Percentiles rank a stretch among this genome's conserved stretches.
Evolutionary conservation across 2,888 invertebrate genomes (phyloP).

Genomic region (Eupithecia exiguata): DNA sequence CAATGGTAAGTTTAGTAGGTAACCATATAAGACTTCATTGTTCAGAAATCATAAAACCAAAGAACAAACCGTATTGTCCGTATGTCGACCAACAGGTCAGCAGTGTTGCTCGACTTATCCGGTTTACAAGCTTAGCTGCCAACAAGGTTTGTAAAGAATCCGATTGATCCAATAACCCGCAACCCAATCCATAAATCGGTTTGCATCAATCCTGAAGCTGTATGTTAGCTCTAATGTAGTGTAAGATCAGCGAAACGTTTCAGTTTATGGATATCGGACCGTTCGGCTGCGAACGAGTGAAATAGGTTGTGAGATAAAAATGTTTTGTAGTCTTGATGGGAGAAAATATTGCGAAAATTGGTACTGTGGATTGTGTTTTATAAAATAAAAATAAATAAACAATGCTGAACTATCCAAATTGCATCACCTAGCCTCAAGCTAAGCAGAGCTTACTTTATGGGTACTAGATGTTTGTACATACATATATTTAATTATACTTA

Average conservation of each 20-base stretch:
- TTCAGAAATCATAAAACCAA: neutral
- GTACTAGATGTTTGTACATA: too few relatives aligned
- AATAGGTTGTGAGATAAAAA: conserved; percentile 9
- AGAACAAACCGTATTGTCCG: neutral
- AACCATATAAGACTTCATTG: neutral
- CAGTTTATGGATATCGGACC: conserved; percentile 19
- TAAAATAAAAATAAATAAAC: too few relatives aligned
- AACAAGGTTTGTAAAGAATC: conserved; percentile 1
- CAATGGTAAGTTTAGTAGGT: neutral
- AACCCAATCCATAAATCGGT: conserved; percentile 19
- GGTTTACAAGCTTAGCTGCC: neutral
- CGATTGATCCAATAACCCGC: conserved; percentile 6
- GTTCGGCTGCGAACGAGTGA: conserved; percentile 9
- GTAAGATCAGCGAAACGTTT: conserved; percentile 20
- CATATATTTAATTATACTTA: too few relatives aligned
- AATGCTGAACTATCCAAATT: too few relatives aligned
- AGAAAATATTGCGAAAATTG: neutral
- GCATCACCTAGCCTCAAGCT: too few relatives aligned
- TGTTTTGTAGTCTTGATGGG: neutral
- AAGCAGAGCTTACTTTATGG: too few relatives aligned
- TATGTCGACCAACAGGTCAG: conserved; percentile 1
- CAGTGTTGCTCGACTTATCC: neutral
- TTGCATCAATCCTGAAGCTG: conserved; percentile 10
- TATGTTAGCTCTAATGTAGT: conserved; percentile 19
- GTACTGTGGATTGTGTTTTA: neutral